These are phyloP conservation scores for Sinocyclocheilus grahami DNA, from an alignment of 2,113 vertebrate species.

Conservation along the genomic window DNA sequence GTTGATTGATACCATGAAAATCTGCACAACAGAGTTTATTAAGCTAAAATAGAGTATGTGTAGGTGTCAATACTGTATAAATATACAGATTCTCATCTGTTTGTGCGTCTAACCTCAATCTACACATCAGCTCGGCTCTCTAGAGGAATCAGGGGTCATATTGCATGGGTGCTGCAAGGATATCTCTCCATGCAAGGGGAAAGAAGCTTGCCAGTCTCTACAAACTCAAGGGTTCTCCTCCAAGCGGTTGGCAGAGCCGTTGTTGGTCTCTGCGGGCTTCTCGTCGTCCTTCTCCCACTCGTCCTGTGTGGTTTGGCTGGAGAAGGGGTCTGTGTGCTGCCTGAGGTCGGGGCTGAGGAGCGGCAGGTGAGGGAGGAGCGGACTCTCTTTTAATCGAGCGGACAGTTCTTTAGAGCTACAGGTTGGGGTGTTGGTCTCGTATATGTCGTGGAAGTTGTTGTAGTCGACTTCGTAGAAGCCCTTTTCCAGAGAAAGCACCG, in stretches of 20 bases:
- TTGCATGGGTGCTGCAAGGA: conserved; percentile 63
- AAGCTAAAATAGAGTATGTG: conserved; percentile 65
- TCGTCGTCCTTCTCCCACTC: conserved; percentile 65
- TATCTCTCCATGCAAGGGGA: conserved; percentile 34
- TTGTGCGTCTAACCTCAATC: conserved; percentile 69
- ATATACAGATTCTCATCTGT: conserved; percentile 42
- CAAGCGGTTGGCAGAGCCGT: conserved; percentile 71
- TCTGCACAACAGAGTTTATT: conserved; percentile 55
- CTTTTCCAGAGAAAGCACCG: conserved; percentile 94
- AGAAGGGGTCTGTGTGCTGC: conserved; percentile 63
- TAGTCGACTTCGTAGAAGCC: conserved; percentile 99
- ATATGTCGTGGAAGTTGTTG: conserved; percentile 93
- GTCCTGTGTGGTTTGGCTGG: conserved; percentile 59
- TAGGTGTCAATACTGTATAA: background rate
- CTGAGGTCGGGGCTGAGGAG: conserved; percentile 72
- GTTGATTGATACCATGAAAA: conserved; percentile 46
- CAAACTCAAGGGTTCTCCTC: conserved; percentile 56
- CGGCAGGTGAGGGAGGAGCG: conserved; percentile 77
- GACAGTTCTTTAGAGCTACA: conserved; percentile 93
- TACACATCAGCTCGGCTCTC: conserved; percentile 72
- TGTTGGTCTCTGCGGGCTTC: conserved; percentile 74
- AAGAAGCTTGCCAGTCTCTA: conserved; percentile 28
- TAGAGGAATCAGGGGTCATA: conserved; percentile 61
- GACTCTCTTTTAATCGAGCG: conserved; percentile 79
- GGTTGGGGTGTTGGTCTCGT: conserved; percentile 90